These are phyloP conservation scores for Xyliphius kryptos DNA, from an alignment of 2,113 vertebrate genomes.

Conservation along the genomic window DNA sequence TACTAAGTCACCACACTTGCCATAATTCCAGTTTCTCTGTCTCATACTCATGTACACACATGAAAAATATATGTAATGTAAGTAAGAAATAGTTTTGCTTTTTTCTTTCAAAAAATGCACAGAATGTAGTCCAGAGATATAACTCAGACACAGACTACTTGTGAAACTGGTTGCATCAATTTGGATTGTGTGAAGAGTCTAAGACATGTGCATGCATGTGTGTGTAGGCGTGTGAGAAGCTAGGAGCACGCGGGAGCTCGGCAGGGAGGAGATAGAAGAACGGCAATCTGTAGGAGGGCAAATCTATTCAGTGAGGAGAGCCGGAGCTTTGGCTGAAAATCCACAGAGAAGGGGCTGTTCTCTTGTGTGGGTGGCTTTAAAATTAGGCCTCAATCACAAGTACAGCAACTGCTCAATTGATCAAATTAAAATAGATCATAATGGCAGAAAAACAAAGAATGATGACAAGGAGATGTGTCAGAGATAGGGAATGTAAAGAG, in stretches of 20 bases:
- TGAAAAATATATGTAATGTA: not conserved
- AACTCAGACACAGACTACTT: slow-evolving; percentile 20
- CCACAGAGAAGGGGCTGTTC: slow-evolving; percentile 40
- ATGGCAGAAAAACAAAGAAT: slow-evolving; percentile 33
- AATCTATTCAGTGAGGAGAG: slow-evolving; percentile 34
- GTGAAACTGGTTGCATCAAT: slow-evolving; percentile 30
- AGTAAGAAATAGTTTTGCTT: not conserved
- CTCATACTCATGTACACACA: not conserved
- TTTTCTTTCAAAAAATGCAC: not conserved
- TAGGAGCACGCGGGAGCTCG: slow-evolving; percentile 4
- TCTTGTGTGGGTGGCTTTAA: slow-evolving; percentile 35
- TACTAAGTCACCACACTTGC: not conserved
- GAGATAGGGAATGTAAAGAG: not conserved
- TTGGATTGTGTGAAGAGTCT: slow-evolving; percentile 8
- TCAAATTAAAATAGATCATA: slow-evolving; percentile 37
- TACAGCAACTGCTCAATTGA: slow-evolving; percentile 36
- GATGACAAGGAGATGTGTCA: slow-evolving; percentile 23
- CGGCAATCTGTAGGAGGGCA: slow-evolving; percentile 30
- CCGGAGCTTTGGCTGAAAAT: slow-evolving; percentile 21
- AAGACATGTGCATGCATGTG: slow-evolving; percentile 33
- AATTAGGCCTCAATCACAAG: slow-evolving; percentile 38
- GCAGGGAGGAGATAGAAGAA: slow-evolving; percentile 24
- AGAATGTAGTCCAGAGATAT: slow-evolving; percentile 15
- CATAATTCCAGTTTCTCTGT: not conserved
- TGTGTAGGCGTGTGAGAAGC: slow-evolving; percentile 30